A percentile compares a stretch with the other conserved stretches of the same genome.
These are phyloP conservation scores for Melinaea marsaeus DNA, from an alignment of 2,888 invertebrate genomes.

Conservation along the genomic window DNA sequence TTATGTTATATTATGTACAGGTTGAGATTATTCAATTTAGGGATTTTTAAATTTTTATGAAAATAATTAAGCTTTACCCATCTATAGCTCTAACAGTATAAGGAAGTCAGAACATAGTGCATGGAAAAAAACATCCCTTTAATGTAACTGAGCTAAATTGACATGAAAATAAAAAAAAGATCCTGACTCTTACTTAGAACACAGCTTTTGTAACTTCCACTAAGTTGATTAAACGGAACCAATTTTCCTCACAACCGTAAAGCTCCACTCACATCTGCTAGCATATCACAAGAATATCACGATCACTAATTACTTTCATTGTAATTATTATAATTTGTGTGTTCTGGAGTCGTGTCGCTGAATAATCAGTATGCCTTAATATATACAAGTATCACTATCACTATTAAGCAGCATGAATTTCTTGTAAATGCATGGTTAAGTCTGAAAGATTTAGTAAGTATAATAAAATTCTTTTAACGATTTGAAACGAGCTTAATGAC, in stretches of 20 bases:
- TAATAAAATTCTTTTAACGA: neutral
- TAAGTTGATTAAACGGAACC: constrained; percentile 7
- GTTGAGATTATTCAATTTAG: neutral
- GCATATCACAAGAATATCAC: neutral
- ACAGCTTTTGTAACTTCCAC: neutral
- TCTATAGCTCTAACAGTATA: too few species aligned
- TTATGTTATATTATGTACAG: neutral
- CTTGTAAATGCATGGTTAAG: too few species aligned
- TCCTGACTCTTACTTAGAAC: constrained; percentile 1
- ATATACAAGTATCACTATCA: too few species aligned
- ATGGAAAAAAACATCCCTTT: neutral
- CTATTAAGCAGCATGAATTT: too few species aligned
- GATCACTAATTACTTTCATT: neutral
- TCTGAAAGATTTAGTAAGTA: too few species aligned
- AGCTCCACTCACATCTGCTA: neutral
- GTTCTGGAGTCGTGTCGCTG: too few species aligned
- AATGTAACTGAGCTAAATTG: neutral
- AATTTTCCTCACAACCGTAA: constrained; percentile 1
- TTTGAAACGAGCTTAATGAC: neutral
- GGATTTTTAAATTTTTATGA: neutral
- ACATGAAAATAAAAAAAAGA: neutral
- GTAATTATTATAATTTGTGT: neutral
- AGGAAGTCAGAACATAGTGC: neutral
- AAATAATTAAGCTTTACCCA: too few species aligned
- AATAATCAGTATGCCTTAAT: too few species aligned